These are phyloP conservation scores for Nannospalax galili DNA, from an alignment of 2,113 vertebrate genomes.

Conservation along the genomic window DNA sequence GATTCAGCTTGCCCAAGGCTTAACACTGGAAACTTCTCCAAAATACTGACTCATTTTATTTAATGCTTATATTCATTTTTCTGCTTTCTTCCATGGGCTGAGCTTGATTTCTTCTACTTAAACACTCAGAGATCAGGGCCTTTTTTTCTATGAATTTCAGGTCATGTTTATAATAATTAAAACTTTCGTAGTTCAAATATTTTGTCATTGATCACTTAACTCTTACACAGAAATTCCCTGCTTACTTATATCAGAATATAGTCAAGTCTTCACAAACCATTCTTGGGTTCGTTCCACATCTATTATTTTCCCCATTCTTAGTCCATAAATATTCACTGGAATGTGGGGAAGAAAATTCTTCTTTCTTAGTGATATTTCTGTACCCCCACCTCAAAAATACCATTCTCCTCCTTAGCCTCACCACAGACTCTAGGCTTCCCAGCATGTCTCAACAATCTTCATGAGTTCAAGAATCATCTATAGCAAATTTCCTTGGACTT, in stretches of 20 bases:
- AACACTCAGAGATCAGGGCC: background rate
- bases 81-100: background rate
- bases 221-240: background rate
- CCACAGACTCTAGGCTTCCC: background rate
- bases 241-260: background rate
- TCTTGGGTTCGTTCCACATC: background rate
- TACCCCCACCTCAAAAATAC: too few relatives aligned
- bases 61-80: background rate
- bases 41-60: background rate
- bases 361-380: background rate
- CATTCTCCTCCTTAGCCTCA: background rate
- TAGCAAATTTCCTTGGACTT: background rate
- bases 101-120: background rate
- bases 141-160: background rate
- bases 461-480: fast-evolving
- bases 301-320: background rate
- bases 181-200: background rate
- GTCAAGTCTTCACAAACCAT: background rate
- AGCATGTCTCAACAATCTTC: background rate
- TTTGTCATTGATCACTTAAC: background rate
- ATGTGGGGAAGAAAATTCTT: too few relatives aligned
- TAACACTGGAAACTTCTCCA: background rate
- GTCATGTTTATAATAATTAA: background rate
- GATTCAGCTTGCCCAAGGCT: background rate
- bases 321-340: background rate